phyloP scores from a whole-genome alignment of 1,140 invertebrate species.

The Heliconius melpomene region DNA sequence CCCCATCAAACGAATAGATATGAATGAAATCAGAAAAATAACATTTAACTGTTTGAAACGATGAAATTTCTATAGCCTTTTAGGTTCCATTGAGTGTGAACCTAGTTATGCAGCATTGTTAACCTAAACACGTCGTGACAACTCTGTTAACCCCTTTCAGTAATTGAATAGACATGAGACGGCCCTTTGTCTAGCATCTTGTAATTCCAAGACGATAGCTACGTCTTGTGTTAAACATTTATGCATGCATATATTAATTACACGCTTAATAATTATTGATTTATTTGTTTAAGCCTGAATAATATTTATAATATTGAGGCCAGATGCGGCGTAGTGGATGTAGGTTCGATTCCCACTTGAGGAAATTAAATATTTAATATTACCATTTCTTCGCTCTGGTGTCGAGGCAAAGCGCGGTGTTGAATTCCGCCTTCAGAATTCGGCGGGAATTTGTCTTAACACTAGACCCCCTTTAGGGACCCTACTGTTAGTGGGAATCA shows the following conservation, averaged over 20 bases:
- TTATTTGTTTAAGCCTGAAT: no score
- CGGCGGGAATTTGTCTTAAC: no score
- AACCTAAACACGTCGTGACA: slow-evolving; percentile 33
- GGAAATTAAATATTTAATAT: no score
- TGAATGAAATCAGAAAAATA: background rate
- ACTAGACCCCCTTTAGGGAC: no score
- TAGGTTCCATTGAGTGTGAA: slow-evolving; percentile 16
- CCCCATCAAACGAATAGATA: no score
- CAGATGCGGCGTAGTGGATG: no score
- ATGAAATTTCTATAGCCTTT: background rate
- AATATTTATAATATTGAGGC: no score
- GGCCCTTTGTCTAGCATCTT: slow-evolving; percentile 55
- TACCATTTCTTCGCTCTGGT: no score
- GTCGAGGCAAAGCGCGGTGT: no score
- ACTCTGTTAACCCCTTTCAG: slow-evolving; percentile 52
- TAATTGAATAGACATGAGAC: slow-evolving; percentile 66
- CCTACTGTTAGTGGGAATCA: no score
- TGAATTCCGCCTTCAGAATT: no score
- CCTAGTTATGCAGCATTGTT: slow-evolving; percentile 23
- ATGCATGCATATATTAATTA: slow-evolving; percentile 29
- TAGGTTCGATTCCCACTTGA: no score
- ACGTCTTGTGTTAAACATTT: slow-evolving; percentile 18
- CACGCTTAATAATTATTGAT: background rate
- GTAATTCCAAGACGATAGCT: slow-evolving; percentile 51
- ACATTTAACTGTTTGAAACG: background rate